Conservation (phyloP, 2,888 invertebrate species). For the Scelioninae gen. 2 region DNA sequence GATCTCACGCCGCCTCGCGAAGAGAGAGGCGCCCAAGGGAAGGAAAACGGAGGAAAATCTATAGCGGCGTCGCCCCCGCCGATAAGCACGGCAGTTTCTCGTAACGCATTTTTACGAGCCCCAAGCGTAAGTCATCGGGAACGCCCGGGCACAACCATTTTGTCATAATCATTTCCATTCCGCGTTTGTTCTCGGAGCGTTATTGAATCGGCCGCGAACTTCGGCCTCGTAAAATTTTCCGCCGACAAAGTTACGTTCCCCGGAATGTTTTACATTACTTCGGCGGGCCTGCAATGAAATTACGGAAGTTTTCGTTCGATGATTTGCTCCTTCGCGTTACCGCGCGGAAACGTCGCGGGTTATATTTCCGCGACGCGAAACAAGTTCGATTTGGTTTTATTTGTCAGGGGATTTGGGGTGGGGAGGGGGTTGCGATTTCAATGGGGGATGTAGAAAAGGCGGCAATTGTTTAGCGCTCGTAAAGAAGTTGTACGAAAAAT, state of each 20-base stretch:
- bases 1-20: conserved; percentile 35
- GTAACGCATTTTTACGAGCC: conserved; percentile 51
- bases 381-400: conserved; percentile 20
- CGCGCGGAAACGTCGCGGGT: no score
- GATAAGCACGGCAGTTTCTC: conserved; percentile 48
- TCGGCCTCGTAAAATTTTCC: conserved; percentile 12
- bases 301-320: conserved; percentile 21
- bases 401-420: no score
- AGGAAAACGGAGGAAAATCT: conserved; percentile 37
- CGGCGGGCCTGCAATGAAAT: conserved; percentile 27
- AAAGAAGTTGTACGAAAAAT: no score
- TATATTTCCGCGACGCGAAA: no score
- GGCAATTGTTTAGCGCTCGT: no score
- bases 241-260: conserved; percentile 13
- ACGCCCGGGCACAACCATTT: conserved; percentile 29
- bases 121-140: conserved; percentile 46
- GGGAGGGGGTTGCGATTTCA: no score
- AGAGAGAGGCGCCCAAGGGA: conserved; percentile 31
- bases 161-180: conserved; percentile 40
- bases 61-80: conserved; percentile 32
- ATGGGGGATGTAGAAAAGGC: no score
- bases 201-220: conserved; percentile 23
- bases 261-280: conserved; percentile 31
- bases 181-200: conserved; percentile 22
- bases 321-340: no score